A percentile compares a stretch with the other conserved stretches of the same genome.
Evolutionary conservation across 1,140 invertebrate species (phyloP).

Genomic region (Globodera ellingtonae): DNA sequence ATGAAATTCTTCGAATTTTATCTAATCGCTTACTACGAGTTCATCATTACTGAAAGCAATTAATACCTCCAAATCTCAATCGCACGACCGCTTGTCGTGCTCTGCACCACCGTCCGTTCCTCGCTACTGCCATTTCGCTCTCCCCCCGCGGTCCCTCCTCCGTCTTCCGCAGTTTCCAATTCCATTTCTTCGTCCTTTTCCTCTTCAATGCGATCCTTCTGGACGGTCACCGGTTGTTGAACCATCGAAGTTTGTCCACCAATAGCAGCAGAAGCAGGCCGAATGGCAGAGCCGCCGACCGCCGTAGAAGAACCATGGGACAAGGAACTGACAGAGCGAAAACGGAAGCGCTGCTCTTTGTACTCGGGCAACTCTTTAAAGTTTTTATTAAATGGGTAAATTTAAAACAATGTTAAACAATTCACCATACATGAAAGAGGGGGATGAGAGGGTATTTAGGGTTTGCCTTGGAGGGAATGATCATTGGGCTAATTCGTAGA

Average conservation of each 20-base stretch:
- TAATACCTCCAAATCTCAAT: conserved; percentile 51
- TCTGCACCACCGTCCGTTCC: conserved; percentile 12
- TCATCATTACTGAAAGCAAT: conserved; percentile 2
- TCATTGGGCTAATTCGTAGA: too few relatives aligned
- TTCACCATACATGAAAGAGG: too few relatives aligned
- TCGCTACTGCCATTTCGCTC: background rate
- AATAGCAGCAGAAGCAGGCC: conserved; percentile 10
- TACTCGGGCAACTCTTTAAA: conserved; percentile 70
- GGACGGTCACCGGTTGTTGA: conserved; percentile 10
- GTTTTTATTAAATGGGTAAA: background rate
- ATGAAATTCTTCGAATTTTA: too few relatives aligned
- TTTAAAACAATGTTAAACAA: too few relatives aligned
- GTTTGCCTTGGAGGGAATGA: too few relatives aligned
- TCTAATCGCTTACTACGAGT: too few relatives aligned
- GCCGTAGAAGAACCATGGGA: conserved; percentile 25
- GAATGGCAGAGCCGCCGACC: background rate
- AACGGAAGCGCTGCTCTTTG: conserved; percentile 58
- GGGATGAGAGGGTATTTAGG: too few relatives aligned
- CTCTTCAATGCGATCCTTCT: conserved; percentile 28
- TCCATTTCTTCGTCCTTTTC: conserved; percentile 29
- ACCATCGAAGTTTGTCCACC: background rate
- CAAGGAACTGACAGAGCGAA: conserved; percentile 40
- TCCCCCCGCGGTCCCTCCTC: background rate
- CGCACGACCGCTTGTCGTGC: conserved; percentile 29
- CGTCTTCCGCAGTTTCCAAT: background rate